These are phyloP conservation scores for Microcebus lehilahytsara DNA, from an alignment of 2,113 vertebrate genomes.

Conservation along the genomic window DNA sequence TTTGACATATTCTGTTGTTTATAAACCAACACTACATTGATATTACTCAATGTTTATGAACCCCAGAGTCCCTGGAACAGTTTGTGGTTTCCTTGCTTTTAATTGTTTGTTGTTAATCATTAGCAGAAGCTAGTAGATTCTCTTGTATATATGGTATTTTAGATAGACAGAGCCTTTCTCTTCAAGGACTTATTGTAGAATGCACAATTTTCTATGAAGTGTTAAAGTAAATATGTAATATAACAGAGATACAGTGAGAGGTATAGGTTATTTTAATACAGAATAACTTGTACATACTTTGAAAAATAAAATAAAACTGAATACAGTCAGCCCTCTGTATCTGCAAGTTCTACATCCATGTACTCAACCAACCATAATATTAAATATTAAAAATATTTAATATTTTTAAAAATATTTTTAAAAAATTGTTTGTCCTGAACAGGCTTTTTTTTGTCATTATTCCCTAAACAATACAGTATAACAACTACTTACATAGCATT, in stretches of 20 bases:
- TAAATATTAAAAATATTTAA: too few relatives aligned
- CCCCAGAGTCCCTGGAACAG: not conserved
- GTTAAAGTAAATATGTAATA: not conserved
- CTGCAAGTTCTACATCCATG: not conserved
- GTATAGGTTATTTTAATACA: not conserved
- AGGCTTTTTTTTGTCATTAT: not conserved
- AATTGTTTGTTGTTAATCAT: not conserved
- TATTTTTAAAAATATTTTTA: not conserved
- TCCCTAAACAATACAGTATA: not conserved
- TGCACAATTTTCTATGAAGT: not conserved
- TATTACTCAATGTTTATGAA: not conserved
- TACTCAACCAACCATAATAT: not conserved
- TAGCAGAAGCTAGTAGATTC: not conserved
- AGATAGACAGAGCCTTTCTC: not conserved
- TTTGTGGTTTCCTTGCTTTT: not conserved
- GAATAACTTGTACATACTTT: not conserved
- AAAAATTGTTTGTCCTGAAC: not conserved
- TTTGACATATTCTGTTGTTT: not conserved
- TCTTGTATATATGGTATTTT: not conserved
- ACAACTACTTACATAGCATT: not conserved
- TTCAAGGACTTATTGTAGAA: not conserved
- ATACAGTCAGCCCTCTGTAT: not conserved
- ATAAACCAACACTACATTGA: not conserved
- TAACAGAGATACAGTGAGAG: not conserved
- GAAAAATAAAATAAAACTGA: not conserved